Evolutionary conservation across 2,888 invertebrate genomes (phyloP).

Genomic region (Rotaria sp.): DNA sequence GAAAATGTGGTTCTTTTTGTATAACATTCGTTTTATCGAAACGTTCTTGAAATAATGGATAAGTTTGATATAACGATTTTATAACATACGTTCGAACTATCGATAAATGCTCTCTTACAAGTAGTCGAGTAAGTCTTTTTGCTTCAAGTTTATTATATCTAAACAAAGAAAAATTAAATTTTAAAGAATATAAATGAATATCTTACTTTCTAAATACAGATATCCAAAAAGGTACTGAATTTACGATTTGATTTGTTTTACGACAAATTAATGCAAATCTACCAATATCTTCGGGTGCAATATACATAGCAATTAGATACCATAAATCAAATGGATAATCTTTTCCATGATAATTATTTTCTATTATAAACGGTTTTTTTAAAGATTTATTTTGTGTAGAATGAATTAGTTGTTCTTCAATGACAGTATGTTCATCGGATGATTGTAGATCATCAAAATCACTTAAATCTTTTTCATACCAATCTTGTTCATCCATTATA

Average conservation of each 20-base stretch:
- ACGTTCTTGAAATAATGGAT: slow-evolving; percentile 19
- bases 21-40: neutral
- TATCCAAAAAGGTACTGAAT: slow-evolving; percentile 66
- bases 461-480: slow-evolving; percentile 60
- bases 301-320: slow-evolving; percentile 64
- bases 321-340: slow-evolving; percentile 68
- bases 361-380: slow-evolving; percentile 45
- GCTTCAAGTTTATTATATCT: slow-evolving; percentile 20
- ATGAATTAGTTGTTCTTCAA: neutral
- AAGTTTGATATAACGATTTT: neutral
- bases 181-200: slow-evolving; percentile 44
- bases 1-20: slow-evolving; percentile 25
- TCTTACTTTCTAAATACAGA: slow-evolving; percentile 60
- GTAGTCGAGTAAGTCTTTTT: neutral
- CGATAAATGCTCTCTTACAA: neutral
- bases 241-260: slow-evolving; percentile 63
- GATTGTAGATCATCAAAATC: slow-evolving; percentile 54
- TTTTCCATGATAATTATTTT: slow-evolving; percentile 38
- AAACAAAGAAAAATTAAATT: neutral
- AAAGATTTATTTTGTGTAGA: neutral
- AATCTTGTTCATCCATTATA: slow-evolving; percentile 43
- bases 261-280: slow-evolving; percentile 66
- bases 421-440: slow-evolving; percentile 45
- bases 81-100: neutral
- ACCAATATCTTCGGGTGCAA: slow-evolving; percentile 66